Base-by-base conservation (phyloP, 2,113 vertebrate genomes). In the Forbesichthys papilliferus region DNA sequence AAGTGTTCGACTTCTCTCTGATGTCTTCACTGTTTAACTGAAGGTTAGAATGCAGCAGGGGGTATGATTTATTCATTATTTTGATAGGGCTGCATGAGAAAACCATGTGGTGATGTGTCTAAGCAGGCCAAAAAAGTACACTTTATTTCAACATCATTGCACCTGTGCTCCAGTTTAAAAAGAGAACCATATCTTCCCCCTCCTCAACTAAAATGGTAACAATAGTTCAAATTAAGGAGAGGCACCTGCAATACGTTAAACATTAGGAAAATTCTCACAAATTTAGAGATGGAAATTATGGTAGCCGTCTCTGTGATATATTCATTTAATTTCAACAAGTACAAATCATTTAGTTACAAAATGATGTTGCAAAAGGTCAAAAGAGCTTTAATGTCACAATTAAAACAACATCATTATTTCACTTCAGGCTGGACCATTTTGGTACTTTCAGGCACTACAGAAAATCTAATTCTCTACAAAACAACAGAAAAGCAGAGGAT, bases 121-220 rank as follows among this genome's bases (percentile, higher is more conserved):
- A 67, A 66, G 73, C 80, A 80, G 69, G 80, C 66, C 61, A 74
- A 82, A 70, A 66, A 83, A 68, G 4, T 18, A 73, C 57, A 66
- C 6, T 0, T 48, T 57, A 66, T 42, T 75, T 66, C 64, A 69
- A 80, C 80, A 71, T 69, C 64, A 75, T 60, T 74, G 69, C 84
- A 79, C 68, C 64, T 80, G 71, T 49, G 20, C 71, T 55, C 61
- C 72, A 13, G 34, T 49, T 67, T 27, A 27, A 42, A n/a, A 9
- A 27, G 33, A 36, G 27, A 47, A 51, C 2, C 9, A 9, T 55
- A 27, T 68, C 48, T 14, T 48, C 52, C 27, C 2, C 11, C 49
- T 52, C 13, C 11, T 52, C 36, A 27, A 27, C 27, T 42, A 8
- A 42, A 42, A 42, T 42, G 36, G 36, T 7, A 42, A 42, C 4